Evolutionary conservation across 2,888 invertebrate species (phyloP), one percentile per base, ranked within the genome.

Genomic region (Thera britannica): DNA sequence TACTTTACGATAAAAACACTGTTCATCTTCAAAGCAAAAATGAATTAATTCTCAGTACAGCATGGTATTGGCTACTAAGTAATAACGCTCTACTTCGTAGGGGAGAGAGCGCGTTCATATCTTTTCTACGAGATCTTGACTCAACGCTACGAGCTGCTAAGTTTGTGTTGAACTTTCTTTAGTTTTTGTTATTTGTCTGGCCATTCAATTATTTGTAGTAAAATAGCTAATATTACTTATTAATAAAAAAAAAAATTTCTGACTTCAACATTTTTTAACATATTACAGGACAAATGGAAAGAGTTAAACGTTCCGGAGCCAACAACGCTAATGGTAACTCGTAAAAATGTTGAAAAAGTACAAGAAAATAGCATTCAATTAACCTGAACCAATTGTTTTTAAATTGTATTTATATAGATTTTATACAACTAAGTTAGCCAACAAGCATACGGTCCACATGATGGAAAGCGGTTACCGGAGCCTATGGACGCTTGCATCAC

Each of bases 231-330:
- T 7, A 7, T 7, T 7, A 7, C 0, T 6, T 5, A 41, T 7
- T 41, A 41, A 41, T 41, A 0, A 5, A 41, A 41, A 41, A 41
- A 41, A 41, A 4, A 2, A 41, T 38, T 5, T 41, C 23, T 1
- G 23, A 23, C 23, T 5, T 41, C 3, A 41, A 41, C 2, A 0
- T 41, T 41, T 46, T 46, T 49, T 3, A 5, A 49, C 0, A 52
- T 75, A 8, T 57, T 84, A 80, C 89, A 93, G 93, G 90, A 86
- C 75, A 88, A 92, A 72, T 93, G 92, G 92, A 88, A 86, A 71
- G 91, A 91, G 70, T 72, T 93, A 48, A 87, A 81, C 44, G 92
- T 93, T 7, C 92, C 93, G 8, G 92, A 93, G 72, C 75, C 75
- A 12, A 62, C 38, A 23, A 44, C 69, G 36, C 68, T 68, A 54